Percentiles rank a stretch among this genome's conserved stretches.
phyloP scores from a whole-genome alignment of 2,888 invertebrate genomes.

The Melieria picta region DNA sequence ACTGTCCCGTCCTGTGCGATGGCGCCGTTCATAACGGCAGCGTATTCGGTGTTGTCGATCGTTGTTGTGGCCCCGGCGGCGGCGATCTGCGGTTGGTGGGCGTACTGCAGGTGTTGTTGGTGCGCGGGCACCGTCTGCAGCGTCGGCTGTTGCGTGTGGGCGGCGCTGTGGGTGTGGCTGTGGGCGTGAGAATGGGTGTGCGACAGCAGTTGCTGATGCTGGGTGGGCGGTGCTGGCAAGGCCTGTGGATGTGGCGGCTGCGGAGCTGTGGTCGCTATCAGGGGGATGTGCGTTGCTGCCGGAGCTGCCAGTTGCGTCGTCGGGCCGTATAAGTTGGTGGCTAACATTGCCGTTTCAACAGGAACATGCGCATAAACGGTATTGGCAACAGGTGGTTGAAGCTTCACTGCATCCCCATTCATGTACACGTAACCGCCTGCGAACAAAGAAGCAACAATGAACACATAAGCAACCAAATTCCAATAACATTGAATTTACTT shows the following conservation, averaged over 20 bases:
- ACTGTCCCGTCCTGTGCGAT: conserved; percentile 60
- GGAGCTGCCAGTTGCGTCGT: conserved; percentile 60
- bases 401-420: conserved; percentile 83
- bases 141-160: conserved; percentile 47
- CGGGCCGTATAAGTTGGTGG: conserved; percentile 62
- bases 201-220: conserved; percentile 44
- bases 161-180: conserved; percentile 41
- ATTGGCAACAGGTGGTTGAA: conserved; percentile 73
- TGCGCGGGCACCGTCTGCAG: conserved; percentile 51
- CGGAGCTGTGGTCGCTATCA: conserved; percentile 58
- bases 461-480: not conserved
- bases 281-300: conserved; percentile 60
- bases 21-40: conserved; percentile 61
- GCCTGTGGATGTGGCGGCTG: conserved; percentile 51
- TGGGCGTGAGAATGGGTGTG: conserved; percentile 44
- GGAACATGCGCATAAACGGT: conserved; percentile 76
- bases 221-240: conserved; percentile 49
- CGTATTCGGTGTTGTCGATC: conserved; percentile 59
- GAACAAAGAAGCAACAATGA: not conserved
- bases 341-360: conserved; percentile 70
- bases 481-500: not conserved
- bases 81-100: conserved; percentile 47
- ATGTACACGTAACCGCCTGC: conserved; percentile 77
- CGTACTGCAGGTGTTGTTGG: conserved; percentile 50
- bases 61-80: conserved; percentile 43